phyloP scores from a whole-genome alignment of 2,888 invertebrate species.

The Cheilosia impressa region DNA sequence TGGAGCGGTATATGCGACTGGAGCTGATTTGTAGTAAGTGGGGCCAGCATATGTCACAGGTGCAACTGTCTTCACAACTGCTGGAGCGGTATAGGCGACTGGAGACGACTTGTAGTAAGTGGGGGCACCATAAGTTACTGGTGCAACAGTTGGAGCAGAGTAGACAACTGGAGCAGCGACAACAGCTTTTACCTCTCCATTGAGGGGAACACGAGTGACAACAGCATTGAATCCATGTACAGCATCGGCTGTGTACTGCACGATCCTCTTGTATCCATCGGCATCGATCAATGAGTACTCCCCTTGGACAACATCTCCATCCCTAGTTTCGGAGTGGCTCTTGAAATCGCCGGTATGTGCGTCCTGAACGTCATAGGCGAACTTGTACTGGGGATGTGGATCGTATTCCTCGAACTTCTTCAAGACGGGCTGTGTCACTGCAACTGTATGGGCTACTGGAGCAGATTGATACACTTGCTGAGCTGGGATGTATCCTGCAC shows the following conservation, averaged over 20 bases:
- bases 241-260: slow-evolving; percentile 77
- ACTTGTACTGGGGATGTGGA: slow-evolving; percentile 77
- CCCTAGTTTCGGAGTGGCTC: slow-evolving; percentile 76
- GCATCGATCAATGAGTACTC: slow-evolving; percentile 77
- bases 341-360: slow-evolving; percentile 76
- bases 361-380: slow-evolving; percentile 77
- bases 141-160: slow-evolving; percentile 27
- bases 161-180: slow-evolving; percentile 28
- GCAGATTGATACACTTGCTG: slow-evolving; percentile 50
- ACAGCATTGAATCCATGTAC: slow-evolving; percentile 77
- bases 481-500: slow-evolving; percentile 47
- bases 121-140: slow-evolving; percentile 76
- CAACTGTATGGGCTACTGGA: slow-evolving; percentile 30
- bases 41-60: slow-evolving; percentile 53
- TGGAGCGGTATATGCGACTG: slow-evolving; percentile 73
- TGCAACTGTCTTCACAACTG: slow-evolving; percentile 46
- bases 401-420: slow-evolving; percentile 76
- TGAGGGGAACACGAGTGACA: slow-evolving; percentile 71
- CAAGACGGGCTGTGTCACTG: slow-evolving; percentile 53
- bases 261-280: slow-evolving; percentile 76
- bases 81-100: slow-evolving; percentile 61
- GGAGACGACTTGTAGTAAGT: slow-evolving; percentile 47
- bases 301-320: slow-evolving; percentile 77
- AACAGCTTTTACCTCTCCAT: slow-evolving; percentile 57
- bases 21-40: slow-evolving; percentile 33